These are phyloP conservation scores for Poecilia velifera DNA, from an alignment of 2,797 vertebrate genomes.

Conservation along the genomic window DNA sequence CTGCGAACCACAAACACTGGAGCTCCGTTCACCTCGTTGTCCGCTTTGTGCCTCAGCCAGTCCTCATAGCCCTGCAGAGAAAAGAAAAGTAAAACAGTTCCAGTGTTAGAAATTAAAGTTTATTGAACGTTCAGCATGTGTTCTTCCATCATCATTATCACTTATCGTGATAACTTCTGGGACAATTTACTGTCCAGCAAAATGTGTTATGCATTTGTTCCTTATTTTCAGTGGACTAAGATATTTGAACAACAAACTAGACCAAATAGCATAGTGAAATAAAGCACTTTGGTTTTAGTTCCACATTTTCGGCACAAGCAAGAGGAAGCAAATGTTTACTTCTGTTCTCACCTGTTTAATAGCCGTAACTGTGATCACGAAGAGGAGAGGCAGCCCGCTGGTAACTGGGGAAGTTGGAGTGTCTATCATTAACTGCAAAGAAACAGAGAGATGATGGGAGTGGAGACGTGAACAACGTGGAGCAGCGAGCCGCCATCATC, in stretches of 20 bases:
- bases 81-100: neutral
- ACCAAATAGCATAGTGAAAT: neutral
- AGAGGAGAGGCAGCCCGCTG: slow-evolving; percentile 98
- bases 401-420: slow-evolving; percentile 98
- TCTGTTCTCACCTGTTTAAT: slow-evolving; percentile 93
- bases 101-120: too few relatives aligned
- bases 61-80: slow-evolving; percentile 92
- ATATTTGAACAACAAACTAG: too few relatives aligned
- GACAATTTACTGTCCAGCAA: too few relatives aligned
- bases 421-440: slow-evolving; percentile 96
- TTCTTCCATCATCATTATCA: too few relatives aligned
- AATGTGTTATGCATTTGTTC: too few relatives aligned
- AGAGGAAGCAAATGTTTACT: slow-evolving; percentile 31
- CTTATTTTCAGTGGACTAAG: too few relatives aligned
- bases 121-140: too few relatives aligned
- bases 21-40: slow-evolving; percentile 97
- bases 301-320: slow-evolving; percentile 19
- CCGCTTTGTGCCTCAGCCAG: slow-evolving; percentile 97
- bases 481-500: neutral
- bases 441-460: slow-evolving; percentile 22
- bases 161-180: too few relatives aligned
- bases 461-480: slow-evolving; percentile 1
- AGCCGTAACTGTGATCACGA: slow-evolving; percentile 98
- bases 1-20: slow-evolving; percentile 98
- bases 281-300: slow-evolving; percentile 16